Evolutionary conservation across 1,140 invertebrate species (phyloP), one percentile per base, ranked within the genome.

Genomic region (Heliconius congener): DNA sequence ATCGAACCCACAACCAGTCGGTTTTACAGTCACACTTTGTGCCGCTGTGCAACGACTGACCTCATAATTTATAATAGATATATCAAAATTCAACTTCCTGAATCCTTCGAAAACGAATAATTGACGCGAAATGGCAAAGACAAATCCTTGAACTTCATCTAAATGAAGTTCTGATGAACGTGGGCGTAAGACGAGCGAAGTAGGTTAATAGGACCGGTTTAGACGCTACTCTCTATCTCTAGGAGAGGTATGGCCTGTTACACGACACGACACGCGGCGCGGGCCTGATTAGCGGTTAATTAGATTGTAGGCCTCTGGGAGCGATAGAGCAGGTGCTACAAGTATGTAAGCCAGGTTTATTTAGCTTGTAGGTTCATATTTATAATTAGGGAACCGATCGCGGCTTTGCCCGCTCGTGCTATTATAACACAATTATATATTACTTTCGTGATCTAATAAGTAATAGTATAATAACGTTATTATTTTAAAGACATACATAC

Each of bases 71-170:
- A 23, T 23, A 23, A 23, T 57, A 34, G 0, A 34, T 57, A 57
- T 57, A 18, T n/a, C 16, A 30, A 23, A 30, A 66, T 16, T 66
- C 8, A 5, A 13, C 23, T 66, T 66, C 23, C 27, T 16, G n/a
- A 16, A 13, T 30, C 60, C 11, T 1, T 13, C 2, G 8, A 6
- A 73, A 39, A 23, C 1, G 1, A 66, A 66, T 66, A 66, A 74
- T 70, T 71, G 23, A 50, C 42, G 34, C 6, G 37, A 13, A 72
- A 39, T 71, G 37, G 70, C 73, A 55, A 55, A 74, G 74, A 27
- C n/a, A 52, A 60, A 42, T 34, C 78, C 78, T 80, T 80, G 78
- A 80, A 80, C 78, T 76, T 80, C 66, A 77, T 71, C 46, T 34
- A 11, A 55, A 72, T 71, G 46, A 70, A 46, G 30, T 27, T 71